phyloP scores from a whole-genome alignment of 2,888 invertebrate genomes.

The Cheilosia pagana region DNA sequence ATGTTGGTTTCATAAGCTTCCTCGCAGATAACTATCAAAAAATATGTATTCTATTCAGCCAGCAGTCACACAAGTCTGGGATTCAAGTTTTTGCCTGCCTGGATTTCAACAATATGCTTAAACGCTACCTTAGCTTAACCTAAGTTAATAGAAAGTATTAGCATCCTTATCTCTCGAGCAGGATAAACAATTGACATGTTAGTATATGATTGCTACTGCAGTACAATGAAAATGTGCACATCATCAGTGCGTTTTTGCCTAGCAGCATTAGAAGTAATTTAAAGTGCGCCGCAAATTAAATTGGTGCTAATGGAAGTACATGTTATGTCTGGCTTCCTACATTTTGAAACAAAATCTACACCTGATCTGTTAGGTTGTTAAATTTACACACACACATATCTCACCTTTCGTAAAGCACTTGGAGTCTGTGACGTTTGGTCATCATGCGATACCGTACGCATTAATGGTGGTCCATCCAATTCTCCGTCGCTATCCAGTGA shows the following conservation, averaged over 20 bases:
- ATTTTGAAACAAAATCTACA: slow-evolving; percentile 1
- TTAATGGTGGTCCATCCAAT: slow-evolving; percentile 84
- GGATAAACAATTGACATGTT: not conserved
- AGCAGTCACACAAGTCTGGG: no score
- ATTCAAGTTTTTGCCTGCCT: no score
- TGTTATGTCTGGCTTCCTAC: slow-evolving; percentile 24
- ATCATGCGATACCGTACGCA: slow-evolving; percentile 87
- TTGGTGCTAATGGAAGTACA: slow-evolving; percentile 33
- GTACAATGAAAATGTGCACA: slow-evolving; percentile 9
- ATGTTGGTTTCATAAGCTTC: no score
- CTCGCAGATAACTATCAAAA: no score
- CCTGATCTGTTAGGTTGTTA: no score
- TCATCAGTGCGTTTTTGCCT: slow-evolving; percentile 20
- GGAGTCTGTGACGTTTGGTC: slow-evolving; percentile 84
- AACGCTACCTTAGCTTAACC: no score
- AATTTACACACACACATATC: no score
- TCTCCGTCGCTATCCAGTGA: slow-evolving; percentile 85
- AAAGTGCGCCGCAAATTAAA: slow-evolving; percentile 23
- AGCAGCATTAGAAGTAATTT: slow-evolving; percentile 24
- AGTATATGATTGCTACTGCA: not conserved
- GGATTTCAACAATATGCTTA: no score
- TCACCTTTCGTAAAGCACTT: slow-evolving; percentile 82
- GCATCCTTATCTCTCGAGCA: not conserved
- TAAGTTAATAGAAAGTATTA: no score
- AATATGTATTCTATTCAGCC: no score